Percentiles rank a stretch among this genome's conserved stretches.
Conservation (phyloP, 2,888 invertebrate species). For the Sicus ferrugineus region DNA sequence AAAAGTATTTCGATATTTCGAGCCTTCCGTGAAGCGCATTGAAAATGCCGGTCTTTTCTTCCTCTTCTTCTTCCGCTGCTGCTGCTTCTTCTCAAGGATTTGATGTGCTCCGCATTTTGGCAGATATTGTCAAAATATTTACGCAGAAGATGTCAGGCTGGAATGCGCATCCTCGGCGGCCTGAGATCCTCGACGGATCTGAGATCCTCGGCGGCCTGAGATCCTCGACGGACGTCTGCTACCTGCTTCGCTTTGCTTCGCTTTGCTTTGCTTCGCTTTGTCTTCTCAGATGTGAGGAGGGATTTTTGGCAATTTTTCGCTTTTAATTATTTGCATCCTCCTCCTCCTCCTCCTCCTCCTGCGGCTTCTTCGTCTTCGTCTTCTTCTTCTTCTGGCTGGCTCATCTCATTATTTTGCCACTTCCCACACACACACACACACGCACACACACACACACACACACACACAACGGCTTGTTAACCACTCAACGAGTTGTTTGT, state of each 20-base stretch:
- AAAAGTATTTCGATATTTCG: not conserved
- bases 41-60: not conserved
- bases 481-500: not conserved
- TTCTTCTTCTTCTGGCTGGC: not conserved
- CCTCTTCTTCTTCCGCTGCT: not conserved
- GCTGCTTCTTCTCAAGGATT: not conserved
- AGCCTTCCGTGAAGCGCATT: not conserved
- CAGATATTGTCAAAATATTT: conserved; percentile 46
- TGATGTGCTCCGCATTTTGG: conserved; percentile 6
- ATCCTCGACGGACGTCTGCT: not conserved
- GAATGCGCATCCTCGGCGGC: not conserved
- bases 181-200: not conserved
- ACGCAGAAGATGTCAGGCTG: conserved; percentile 43
- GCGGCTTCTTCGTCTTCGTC: no score
- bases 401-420: no score
- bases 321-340: no score
- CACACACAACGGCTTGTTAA: not conserved
- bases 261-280: not conserved
- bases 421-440: no score
- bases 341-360: no score
- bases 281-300: no score
- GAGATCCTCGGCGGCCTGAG: not conserved
- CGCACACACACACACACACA: not conserved
- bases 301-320: not conserved
- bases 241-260: not conserved